Evolutionary conservation across 1,140 invertebrate species (phyloP).

Genomic region (Macrobrachium rosenbergii): DNA sequence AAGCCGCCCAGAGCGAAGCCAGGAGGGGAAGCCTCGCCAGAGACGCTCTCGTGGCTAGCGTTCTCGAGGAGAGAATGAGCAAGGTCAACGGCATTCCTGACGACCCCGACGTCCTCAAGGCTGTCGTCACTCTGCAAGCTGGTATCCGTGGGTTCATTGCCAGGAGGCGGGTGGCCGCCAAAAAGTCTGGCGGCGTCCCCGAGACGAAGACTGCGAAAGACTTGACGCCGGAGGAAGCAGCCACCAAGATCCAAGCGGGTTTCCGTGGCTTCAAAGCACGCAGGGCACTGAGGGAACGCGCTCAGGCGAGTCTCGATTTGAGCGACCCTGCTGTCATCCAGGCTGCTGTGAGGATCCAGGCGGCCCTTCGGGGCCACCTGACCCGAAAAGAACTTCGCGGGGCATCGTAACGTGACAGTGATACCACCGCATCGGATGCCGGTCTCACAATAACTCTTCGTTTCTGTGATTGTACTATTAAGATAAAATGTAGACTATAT

Average conservation of each 20-base stretch:
- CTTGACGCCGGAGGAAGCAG: not conserved
- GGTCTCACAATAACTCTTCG: too few relatives aligned
- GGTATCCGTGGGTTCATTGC: constrained; percentile 28
- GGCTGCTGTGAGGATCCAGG: constrained; percentile 3
- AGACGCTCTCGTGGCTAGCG: not conserved
- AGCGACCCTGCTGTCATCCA: constrained; percentile 6
- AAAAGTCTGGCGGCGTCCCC: not conserved
- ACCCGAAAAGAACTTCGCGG: not conserved
- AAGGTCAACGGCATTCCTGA: not conserved
- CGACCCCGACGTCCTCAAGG: not conserved
- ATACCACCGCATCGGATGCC: not conserved
- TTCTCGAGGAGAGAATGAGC: not conserved
- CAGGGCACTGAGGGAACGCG: constrained; percentile 10
- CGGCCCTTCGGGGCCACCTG: not conserved
- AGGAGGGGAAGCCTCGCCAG: not conserved
- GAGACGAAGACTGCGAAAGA: not conserved
- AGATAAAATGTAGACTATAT: too few relatives aligned
- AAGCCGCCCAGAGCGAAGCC: not conserved
- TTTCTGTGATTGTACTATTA: too few relatives aligned
- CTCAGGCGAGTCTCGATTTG: not conserved
- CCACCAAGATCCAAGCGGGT: constrained; percentile 29
- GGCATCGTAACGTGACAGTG: not conserved
- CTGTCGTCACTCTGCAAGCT: constrained; percentile 35
- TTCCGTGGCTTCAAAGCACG: constrained; percentile 27
- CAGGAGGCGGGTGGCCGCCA: not conserved